These are phyloP conservation scores for Rhagonycha fulva DNA, from an alignment of 2,888 invertebrate genomes.

Conservation along the genomic window DNA sequence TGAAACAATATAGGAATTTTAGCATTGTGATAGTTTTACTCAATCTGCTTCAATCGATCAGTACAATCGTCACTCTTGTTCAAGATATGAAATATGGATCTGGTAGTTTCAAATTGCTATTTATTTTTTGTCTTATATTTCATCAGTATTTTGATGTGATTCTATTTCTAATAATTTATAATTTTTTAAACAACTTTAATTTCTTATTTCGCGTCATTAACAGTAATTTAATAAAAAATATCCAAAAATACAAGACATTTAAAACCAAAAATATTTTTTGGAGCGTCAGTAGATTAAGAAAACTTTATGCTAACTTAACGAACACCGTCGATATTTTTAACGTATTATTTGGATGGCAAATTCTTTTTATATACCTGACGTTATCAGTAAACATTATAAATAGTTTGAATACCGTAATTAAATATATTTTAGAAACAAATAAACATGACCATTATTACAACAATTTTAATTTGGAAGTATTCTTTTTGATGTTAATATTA, in stretches of 20 bases:
- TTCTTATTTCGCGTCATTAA: background rate
- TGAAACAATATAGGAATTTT: background rate
- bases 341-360: background rate
- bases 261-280: background rate
- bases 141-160: background rate
- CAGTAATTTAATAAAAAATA: background rate
- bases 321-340: background rate
- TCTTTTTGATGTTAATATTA: background rate
- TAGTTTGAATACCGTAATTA: background rate
- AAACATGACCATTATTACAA: background rate
- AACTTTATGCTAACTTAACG: background rate
- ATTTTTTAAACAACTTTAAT: background rate
- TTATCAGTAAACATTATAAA: background rate
- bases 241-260: background rate
- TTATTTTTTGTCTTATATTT: background rate
- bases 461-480: background rate
- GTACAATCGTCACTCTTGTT: background rate
- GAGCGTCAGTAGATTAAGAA: background rate
- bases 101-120: too few relatives aligned
- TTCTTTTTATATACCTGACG: background rate
- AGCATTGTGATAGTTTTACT: background rate
- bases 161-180: background rate
- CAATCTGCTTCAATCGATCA: background rate
- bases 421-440: background rate
- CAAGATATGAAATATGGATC: too few relatives aligned